These are phyloP conservation scores for Criorhina ranunculi DNA, from an alignment of 2,888 invertebrate species.

Conservation along the genomic window DNA sequence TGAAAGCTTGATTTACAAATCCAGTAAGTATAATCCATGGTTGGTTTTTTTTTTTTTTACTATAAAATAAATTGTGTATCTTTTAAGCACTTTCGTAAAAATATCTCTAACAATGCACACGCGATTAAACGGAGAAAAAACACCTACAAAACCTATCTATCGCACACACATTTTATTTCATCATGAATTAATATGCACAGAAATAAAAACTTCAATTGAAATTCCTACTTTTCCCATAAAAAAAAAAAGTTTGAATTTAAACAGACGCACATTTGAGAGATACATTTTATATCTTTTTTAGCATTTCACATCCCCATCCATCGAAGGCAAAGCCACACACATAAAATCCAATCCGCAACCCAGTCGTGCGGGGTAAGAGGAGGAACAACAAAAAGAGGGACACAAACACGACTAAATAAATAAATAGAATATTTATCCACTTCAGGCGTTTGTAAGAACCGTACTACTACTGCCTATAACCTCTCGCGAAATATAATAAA, in stretches of 20 bases:
- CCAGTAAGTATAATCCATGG: constrained; percentile 29
- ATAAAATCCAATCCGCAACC: constrained; percentile 47
- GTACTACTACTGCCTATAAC: constrained; percentile 7
- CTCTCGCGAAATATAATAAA: constrained; percentile 51
- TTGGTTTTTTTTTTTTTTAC: not conserved
- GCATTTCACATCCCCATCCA: constrained; percentile 55
- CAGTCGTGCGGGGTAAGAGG: not conserved
- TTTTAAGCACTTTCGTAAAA: constrained; percentile 18
- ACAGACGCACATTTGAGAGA: constrained; percentile 60
- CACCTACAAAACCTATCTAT: not conserved
- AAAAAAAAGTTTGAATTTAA: constrained; percentile 28
- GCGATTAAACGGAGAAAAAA: not conserved
- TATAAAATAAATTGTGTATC: not conserved
- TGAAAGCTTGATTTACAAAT: constrained; percentile 21
- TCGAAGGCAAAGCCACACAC: constrained; percentile 54
- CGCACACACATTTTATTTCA: constrained; percentile 26
- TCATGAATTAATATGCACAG: constrained; percentile 45
- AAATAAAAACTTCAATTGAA: constrained; percentile 33
- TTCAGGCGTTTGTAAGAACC: constrained; percentile 28
- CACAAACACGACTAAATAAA: constrained; percentile 40
- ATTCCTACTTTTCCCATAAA: not conserved
- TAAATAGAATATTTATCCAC: constrained; percentile 52
- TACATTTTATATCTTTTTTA: constrained; percentile 53
- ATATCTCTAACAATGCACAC: constrained; percentile 5
- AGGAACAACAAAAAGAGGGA: constrained; percentile 25